Conservation (phyloP, 2,113 vertebrate genomes). For the Hydrolagus affinis region DNA sequence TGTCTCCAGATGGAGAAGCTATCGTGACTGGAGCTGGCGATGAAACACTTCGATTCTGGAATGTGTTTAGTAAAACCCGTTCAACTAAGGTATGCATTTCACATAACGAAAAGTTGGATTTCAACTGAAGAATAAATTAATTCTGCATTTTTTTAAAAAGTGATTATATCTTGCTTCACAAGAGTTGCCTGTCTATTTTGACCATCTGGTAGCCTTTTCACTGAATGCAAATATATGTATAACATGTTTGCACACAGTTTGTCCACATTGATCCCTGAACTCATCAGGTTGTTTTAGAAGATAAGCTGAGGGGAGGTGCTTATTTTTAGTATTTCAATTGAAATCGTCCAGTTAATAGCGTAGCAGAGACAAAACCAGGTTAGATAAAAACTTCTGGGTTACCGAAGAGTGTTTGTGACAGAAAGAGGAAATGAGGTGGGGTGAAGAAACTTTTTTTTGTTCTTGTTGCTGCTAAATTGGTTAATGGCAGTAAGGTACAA, state of each 20-base stretch:
- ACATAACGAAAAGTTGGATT: neutral
- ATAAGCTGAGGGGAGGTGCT: too few species aligned
- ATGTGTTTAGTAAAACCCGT: conserved; percentile 95
- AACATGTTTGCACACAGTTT: neutral
- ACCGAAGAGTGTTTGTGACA: neutral
- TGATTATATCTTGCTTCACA: neutral
- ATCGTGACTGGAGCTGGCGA: conserved; percentile 95
- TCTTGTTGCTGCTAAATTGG: too few species aligned
- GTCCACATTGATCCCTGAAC: neutral
- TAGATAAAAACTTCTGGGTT: neutral
- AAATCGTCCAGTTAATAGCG: too few species aligned
- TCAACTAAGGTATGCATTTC: conserved; percentile 76
- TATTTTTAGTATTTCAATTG: too few species aligned
- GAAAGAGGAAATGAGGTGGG: neutral
- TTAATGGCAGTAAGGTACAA: too few species aligned
- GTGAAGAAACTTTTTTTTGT: neutral
- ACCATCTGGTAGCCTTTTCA: too few species aligned
- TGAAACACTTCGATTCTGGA: conserved; percentile 94
- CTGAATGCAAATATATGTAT: too few species aligned
- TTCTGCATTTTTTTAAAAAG: neutral
- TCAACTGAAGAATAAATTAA: neutral
- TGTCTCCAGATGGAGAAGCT: conserved; percentile 97
- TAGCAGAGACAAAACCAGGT: neutral
- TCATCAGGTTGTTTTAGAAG: neutral
- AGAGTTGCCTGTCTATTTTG: neutral